These are phyloP conservation scores for Dolichoris vasculosae DNA, from an alignment of 1,140 invertebrate species.

Conservation along the genomic window DNA sequence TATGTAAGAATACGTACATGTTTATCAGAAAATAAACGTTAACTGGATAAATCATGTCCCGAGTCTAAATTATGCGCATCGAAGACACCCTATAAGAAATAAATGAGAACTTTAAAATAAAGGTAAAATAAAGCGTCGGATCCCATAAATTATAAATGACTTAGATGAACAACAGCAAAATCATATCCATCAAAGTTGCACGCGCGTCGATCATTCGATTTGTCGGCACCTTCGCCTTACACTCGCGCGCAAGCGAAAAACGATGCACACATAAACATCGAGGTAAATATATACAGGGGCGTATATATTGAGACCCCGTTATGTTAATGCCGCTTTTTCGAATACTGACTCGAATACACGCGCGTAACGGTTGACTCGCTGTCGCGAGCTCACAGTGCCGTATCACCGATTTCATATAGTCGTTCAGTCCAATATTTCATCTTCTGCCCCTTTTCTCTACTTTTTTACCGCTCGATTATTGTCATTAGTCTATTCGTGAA, in stretches of 20 bases:
- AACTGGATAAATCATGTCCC: no score
- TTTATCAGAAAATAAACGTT: no score
- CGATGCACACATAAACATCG: not conserved
- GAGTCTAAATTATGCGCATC: no score
- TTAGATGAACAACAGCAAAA: no score
- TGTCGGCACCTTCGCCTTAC: not conserved
- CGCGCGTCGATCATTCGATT: not conserved
- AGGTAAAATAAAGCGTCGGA: no score
- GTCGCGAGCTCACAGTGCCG: slow-evolving; percentile 60
- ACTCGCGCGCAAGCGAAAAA: not conserved
- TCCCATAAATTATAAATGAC: no score
- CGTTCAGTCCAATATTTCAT: slow-evolving; percentile 27
- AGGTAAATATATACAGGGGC: not conserved
- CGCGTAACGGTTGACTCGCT: slow-evolving; percentile 70
- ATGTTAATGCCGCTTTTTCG: slow-evolving; percentile 71
- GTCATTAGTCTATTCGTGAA: slow-evolving; percentile 53
- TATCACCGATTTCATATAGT: slow-evolving; percentile 54
- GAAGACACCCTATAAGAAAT: no score
- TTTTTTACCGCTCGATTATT: slow-evolving; percentile 48
- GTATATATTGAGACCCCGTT: slow-evolving; percentile 62
- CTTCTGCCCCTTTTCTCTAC: slow-evolving; percentile 49
- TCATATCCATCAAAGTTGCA: no score
- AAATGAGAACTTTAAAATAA: no score
- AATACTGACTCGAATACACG: slow-evolving; percentile 58
- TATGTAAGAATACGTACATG: no score